Evolutionary conservation across 2,888 invertebrate species (phyloP), one percentile per base, ranked within the genome.

Genomic region (Eilema griseolum): DNA sequence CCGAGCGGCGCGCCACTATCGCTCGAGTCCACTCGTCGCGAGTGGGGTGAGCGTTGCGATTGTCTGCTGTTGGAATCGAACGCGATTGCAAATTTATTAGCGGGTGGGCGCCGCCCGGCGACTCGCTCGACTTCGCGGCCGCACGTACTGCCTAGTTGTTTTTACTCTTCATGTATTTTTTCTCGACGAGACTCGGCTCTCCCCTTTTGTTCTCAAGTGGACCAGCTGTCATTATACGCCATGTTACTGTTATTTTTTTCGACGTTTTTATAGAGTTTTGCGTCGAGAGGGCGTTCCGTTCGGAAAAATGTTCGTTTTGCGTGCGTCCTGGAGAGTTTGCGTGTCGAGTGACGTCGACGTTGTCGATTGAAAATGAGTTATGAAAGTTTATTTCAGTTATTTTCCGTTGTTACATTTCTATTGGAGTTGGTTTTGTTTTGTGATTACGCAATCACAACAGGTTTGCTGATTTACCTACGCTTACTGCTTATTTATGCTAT

Each of bases 171-270:
- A 89, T 91, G 89, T 94, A 94, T 94, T 95, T 95, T 95, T 95
- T 92, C 95, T 93, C 95, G 89, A 90, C 93, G 93, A 92, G 93
- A 86, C 94, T 92, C 92, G 83, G 90, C 93, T 94, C 92, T 93
- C 95, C 94, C 93, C 95, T 93, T 95, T 95, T 95, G 95, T 95
- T 95, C 94, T 95, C 95, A 95, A 95, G 95, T 95, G 95, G 95
- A 95, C 95, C 95, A 95, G 95, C 95, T 95, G 95, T 95, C 95
- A 95, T 95, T 95, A 95, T 95, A 94, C 95, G 95, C 95, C 93
- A 95, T 95, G 95, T 94, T 94, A 95, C 95, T 93, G 95, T 95
- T 93, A 90, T 93, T 94, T 95, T 94, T 95, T 95, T 95, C 90
- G 93, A 92, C 91, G 93, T 93, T 95, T 95, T 95, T 92, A 94